These are phyloP conservation scores for Rhopalosiphum nymphaeae DNA, from an alignment of 2,888 invertebrate genomes.

Conservation along the genomic window DNA sequence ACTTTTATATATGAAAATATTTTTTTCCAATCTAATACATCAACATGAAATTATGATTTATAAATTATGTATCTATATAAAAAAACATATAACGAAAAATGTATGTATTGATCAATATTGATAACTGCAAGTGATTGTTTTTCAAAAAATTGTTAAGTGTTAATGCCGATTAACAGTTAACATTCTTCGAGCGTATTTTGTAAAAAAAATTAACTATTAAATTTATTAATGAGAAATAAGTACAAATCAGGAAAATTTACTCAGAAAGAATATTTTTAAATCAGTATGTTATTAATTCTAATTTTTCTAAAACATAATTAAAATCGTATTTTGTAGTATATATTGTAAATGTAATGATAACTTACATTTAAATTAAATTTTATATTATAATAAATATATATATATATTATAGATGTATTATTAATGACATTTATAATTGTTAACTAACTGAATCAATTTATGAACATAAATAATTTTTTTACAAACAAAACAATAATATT, in stretches of 20 bases:
- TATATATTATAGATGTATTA: not conserved
- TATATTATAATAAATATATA: no score
- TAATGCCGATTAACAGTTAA: not conserved
- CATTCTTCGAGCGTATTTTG: not conserved
- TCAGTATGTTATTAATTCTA: not conserved
- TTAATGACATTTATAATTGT: not conserved
- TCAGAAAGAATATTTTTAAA: not conserved
- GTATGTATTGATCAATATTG: not conserved
- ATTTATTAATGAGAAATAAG: not conserved
- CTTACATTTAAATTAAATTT: not conserved
- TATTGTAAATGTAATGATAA: not conserved
- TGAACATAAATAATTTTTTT: not conserved
- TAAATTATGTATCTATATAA: not conserved
- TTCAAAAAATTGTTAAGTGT: not conserved
- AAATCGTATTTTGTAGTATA: not conserved
- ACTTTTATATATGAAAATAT: not conserved
- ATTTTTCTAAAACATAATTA: not conserved
- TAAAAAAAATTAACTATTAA: not conserved
- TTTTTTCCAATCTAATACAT: not conserved
- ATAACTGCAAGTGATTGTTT: not conserved
- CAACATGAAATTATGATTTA: not conserved
- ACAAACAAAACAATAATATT: not conserved
- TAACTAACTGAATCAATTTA: not conserved
- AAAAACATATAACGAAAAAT: not conserved
- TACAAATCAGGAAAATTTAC: not conserved